phyloP scores from a whole-genome alignment of 2,888 invertebrate genomes.

The Muscina levida region DNA sequence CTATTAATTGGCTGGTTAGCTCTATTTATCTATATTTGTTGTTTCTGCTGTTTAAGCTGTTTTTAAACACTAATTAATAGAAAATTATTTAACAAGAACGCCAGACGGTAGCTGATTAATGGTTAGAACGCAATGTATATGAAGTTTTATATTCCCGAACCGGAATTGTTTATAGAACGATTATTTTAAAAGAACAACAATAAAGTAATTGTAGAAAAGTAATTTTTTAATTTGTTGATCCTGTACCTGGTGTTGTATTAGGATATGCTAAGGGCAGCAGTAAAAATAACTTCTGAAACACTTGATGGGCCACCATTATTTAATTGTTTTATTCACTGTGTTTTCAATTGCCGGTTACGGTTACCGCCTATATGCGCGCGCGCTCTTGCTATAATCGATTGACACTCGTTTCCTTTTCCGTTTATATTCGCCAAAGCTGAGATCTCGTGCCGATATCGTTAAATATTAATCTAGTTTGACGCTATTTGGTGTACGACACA shows the following conservation, averaged over 20 bases:
- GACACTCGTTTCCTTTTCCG: background rate
- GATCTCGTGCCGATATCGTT: too few species aligned
- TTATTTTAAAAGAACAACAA: background rate
- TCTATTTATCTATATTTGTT: too few species aligned
- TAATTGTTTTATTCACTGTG: background rate
- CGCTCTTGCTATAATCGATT: background rate
- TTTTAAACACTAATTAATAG: too few species aligned
- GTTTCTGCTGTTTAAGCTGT: too few species aligned
- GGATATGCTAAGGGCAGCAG: conserved; percentile 57
- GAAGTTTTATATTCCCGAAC: too few species aligned
- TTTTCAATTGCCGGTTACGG: background rate
- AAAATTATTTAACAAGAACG: too few species aligned
- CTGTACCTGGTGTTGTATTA: conserved; percentile 34
- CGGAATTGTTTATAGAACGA: background rate
- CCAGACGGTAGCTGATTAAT: background rate
- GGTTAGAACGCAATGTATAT: background rate
- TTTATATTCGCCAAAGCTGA: background rate
- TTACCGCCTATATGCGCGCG: too few species aligned
- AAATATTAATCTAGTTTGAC: background rate
- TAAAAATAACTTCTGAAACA: conserved; percentile 47
- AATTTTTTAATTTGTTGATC: background rate
- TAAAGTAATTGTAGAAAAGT: too few species aligned
- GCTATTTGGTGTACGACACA: conserved; percentile 37
- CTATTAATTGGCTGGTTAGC: too few species aligned
- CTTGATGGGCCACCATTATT: background rate